Percentiles rank a stretch among this genome's conserved stretches.
Conservation (phyloP, 2,797 vertebrate species). For the Cuculus canorus region DNA sequence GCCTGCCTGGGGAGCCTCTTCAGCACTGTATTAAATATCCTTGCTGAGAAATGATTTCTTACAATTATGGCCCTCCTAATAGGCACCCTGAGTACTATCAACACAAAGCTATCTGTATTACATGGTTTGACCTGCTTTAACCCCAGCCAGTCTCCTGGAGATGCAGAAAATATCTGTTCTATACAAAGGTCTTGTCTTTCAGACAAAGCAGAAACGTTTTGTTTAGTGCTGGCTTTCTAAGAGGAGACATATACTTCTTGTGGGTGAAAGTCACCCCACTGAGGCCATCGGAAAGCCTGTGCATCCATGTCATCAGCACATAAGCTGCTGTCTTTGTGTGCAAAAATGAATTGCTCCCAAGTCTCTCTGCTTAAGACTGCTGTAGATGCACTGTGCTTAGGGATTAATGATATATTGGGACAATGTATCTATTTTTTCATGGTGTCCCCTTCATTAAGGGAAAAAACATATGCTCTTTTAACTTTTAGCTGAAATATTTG, state of each 20-base stretch:
- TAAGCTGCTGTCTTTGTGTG: neutral
- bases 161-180: conserved; percentile 15
- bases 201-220: neutral
- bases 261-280: neutral
- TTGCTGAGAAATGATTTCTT: conserved; percentile 37
- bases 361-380: neutral
- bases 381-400: neutral
- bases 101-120: conserved; percentile 43
- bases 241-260: neutral
- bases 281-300: neutral
- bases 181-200: neutral
- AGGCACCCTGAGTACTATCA: neutral
- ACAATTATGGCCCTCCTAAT: conserved; percentile 25
- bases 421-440: fast-evolving
- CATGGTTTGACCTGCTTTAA: conserved; percentile 42
- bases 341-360: neutral
- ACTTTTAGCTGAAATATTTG: neutral
- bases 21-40: conserved; percentile 39
- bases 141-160: conserved; percentile 37
- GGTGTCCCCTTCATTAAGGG: neutral
- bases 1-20: conserved; percentile 27
- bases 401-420: neutral
- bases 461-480: neutral
- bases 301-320: neutral
- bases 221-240: neutral